A percentile compares a stretch with the other conserved stretches of the same genome.
Conservation (phyloP, 2,888 invertebrate species). For the Aphelenchoides bicaudatus region DNA sequence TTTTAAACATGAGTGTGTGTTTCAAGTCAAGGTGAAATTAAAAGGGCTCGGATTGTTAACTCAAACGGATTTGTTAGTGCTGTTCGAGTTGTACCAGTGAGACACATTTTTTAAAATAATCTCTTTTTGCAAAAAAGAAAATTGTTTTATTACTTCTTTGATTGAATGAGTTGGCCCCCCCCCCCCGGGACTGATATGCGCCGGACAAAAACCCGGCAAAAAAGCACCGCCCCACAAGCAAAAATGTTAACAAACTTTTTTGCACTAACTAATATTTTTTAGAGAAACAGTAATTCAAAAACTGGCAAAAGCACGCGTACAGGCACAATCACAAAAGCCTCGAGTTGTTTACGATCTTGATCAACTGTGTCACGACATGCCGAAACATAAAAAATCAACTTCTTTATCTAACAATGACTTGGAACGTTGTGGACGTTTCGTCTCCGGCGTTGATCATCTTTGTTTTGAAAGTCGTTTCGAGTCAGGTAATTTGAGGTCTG, state of each 20-base stretch:
- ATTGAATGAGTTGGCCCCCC: too few species aligned
- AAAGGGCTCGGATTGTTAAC: background rate
- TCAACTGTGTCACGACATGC: conserved; percentile 41
- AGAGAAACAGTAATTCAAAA: conserved; percentile 68
- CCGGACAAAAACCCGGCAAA: too few species aligned
- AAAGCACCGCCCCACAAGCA: too few species aligned
- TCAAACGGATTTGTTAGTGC: background rate
- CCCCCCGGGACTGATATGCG: too few species aligned
- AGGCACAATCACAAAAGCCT: conserved; percentile 64
- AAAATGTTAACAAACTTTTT: too few species aligned
- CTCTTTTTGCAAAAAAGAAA: too few species aligned
- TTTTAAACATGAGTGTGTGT: background rate
- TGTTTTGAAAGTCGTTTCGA: conserved; percentile 81
- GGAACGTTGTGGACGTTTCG: conserved; percentile 63
- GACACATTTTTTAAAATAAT: background rate
- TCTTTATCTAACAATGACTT: conserved; percentile 71
- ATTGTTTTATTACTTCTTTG: too few species aligned
- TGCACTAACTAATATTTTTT: conserved; percentile 11
- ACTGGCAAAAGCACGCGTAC: conserved; percentile 70
- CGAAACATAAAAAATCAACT: conserved; percentile 68
- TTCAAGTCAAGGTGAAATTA: conserved; percentile 12
- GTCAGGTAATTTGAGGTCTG: conserved; percentile 78
- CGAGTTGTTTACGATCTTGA: conserved; percentile 74
- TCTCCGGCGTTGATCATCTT: conserved; percentile 62
- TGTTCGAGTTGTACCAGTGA: conserved; percentile 6